These are phyloP conservation scores for Polydrusus cervinus DNA, from an alignment of 2,888 invertebrate genomes.

Conservation along the genomic window DNA sequence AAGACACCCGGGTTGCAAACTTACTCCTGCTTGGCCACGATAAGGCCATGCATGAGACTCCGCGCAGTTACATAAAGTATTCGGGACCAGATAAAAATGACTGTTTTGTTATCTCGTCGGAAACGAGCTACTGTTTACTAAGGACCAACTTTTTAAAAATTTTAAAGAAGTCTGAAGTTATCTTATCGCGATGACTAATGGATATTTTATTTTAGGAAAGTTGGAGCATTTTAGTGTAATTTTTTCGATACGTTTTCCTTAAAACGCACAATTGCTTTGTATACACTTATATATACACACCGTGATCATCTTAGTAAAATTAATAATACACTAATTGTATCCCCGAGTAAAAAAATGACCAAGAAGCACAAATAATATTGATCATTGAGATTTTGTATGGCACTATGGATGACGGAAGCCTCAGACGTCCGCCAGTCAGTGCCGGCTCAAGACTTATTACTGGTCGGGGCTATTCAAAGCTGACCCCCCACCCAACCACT, in stretches of 20 bases:
- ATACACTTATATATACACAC: too few species aligned
- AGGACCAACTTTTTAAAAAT: slow-evolving; percentile 53
- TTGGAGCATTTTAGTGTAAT: slow-evolving; percentile 41
- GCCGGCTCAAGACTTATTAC: too few species aligned
- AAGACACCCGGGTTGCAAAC: slow-evolving; percentile 52
- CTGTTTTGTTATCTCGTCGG: slow-evolving; percentile 47
- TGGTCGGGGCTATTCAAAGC: too few species aligned
- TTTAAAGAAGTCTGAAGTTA: slow-evolving; percentile 47
- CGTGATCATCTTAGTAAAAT: too few species aligned
- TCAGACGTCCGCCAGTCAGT: too few species aligned
- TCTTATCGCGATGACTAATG: slow-evolving; percentile 53
- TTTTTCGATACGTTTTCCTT: slow-evolving; percentile 1
- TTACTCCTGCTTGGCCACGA: slow-evolving; percentile 54
- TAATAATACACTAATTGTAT: too few species aligned
- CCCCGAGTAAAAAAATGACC: too few species aligned
- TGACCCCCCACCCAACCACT: too few species aligned
- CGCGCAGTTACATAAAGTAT: slow-evolving; percentile 56
- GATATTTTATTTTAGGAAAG: slow-evolving; percentile 51
- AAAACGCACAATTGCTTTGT: too few species aligned
- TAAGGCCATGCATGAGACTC: slow-evolving; percentile 54
- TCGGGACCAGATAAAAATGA: slow-evolving; percentile 54
- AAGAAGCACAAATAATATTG: too few species aligned
- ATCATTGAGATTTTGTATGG: too few species aligned
- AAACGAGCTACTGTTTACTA: slow-evolving; percentile 53
- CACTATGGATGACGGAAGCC: too few species aligned